A percentile compares a stretch with the other conserved stretches of the same genome.
These are phyloP conservation scores for Torymus auratus DNA, from an alignment of 2,888 invertebrate species.

Conservation along the genomic window DNA sequence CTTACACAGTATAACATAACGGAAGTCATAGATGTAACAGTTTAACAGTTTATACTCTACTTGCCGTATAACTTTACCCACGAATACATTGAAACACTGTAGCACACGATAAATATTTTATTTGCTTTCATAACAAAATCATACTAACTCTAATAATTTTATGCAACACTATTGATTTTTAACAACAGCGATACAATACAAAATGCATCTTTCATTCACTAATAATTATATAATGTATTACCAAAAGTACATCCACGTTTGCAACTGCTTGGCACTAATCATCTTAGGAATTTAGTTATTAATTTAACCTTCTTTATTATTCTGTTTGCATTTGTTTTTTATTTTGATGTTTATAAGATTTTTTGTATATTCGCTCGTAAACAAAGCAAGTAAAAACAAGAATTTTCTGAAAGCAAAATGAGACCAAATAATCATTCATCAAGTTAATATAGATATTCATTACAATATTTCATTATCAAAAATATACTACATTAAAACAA, in stretches of 20 bases:
- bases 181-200: neutral
- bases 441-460: neutral
- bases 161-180: neutral
- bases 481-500: too few species aligned
- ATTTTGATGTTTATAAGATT: conserved; percentile 3
- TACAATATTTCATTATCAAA: neutral
- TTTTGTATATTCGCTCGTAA: too few species aligned
- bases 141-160: too few species aligned
- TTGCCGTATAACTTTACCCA: neutral
- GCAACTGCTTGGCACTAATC: conserved; percentile 31
- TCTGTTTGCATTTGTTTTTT: conserved; percentile 23
- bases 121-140: too few species aligned
- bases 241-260: conserved; percentile 3
- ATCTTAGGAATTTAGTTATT: conserved; percentile 15
- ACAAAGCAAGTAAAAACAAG: too few species aligned
- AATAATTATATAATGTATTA: neutral
- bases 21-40: too few species aligned
- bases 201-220: neutral
- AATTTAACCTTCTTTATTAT: conserved; percentile 27
- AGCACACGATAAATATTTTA: neutral
- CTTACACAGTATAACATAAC: too few species aligned
- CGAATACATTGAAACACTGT: neutral
- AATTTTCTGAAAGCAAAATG: neutral
- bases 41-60: neutral
- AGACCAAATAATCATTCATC: conserved; percentile 9